Conservation (phyloP, 2,113 vertebrate genomes). For the Heterotis niloticus region DNA sequence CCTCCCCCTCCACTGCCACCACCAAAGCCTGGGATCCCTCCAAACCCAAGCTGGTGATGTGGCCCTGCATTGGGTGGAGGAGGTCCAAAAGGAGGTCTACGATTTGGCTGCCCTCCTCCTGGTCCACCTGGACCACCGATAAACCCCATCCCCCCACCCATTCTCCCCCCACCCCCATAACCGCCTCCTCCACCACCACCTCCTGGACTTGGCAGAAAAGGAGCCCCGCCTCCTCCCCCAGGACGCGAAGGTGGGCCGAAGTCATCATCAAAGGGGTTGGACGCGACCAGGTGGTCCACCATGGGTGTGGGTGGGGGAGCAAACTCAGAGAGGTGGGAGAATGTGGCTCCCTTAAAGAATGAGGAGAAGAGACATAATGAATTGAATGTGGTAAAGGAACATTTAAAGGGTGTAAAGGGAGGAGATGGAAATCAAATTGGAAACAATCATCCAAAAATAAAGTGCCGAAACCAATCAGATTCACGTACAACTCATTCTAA, state of each 20-base stretch:
- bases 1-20: constrained; percentile 61
- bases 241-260: constrained; percentile 82
- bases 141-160: constrained; percentile 56
- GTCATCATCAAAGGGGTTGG: constrained; percentile 96
- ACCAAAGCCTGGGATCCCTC: constrained; percentile 69
- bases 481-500: background rate
- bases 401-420: background rate
- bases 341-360: constrained; percentile 74
- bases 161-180: constrained; percentile 54
- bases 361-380: constrained; percentile 9
- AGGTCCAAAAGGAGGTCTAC: constrained; percentile 72
- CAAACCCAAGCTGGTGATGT: constrained; percentile 83
- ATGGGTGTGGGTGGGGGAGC: constrained; percentile 94
- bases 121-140: constrained; percentile 62
- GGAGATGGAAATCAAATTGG: too few relatives aligned
- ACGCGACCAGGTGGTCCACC: constrained; percentile 95
- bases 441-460: background rate
- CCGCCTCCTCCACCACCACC: constrained; percentile 55
- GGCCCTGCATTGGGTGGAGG: constrained; percentile 64
- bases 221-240: constrained; percentile 59
- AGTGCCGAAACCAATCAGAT: background rate
- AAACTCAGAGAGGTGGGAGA: constrained; percentile 95
- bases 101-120: constrained; percentile 61
- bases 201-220: constrained; percentile 81
- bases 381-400: background rate